Evolutionary conservation across 1,140 invertebrate genomes (phyloP).

Genomic region (Aphaenogaster ashmeadi): DNA sequence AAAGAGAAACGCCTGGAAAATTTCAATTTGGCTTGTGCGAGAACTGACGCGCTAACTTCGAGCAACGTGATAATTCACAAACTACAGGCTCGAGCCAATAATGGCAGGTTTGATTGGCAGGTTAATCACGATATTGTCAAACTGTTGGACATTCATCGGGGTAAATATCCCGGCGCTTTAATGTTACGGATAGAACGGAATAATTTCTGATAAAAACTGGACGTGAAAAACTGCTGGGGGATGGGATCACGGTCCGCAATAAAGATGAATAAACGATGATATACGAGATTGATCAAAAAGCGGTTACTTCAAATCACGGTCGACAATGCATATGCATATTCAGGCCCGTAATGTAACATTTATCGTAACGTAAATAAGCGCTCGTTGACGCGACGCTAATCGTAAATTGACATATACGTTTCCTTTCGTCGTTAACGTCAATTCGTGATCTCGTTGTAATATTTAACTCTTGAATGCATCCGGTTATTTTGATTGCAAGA

Average conservation of each 20-base stretch:
- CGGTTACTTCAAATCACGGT: neutral
- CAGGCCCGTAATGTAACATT: neutral
- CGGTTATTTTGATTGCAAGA: neutral
- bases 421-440: constrained; percentile 38
- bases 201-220: constrained; percentile 7
- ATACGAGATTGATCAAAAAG: neutral
- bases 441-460: constrained; percentile 38
- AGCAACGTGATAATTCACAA: neutral
- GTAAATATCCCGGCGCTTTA: neutral
- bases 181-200: neutral
- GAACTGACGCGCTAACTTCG: neutral
- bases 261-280: neutral
- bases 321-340: constrained; percentile 15
- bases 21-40: neutral
- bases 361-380: constrained; percentile 19
- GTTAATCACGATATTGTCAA: constrained; percentile 8
- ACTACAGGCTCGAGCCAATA: neutral
- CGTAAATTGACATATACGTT: constrained; percentile 48
- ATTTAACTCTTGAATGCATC: constrained; percentile 48
- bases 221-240: neutral
- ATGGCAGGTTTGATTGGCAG: constrained; percentile 22
- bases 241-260: neutral
- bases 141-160: neutral
- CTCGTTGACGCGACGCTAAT: constrained; percentile 23
- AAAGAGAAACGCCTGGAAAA: neutral